These are phyloP conservation scores for Monopterus albus DNA, from an alignment of 2,113 vertebrate species.

Conservation along the genomic window DNA sequence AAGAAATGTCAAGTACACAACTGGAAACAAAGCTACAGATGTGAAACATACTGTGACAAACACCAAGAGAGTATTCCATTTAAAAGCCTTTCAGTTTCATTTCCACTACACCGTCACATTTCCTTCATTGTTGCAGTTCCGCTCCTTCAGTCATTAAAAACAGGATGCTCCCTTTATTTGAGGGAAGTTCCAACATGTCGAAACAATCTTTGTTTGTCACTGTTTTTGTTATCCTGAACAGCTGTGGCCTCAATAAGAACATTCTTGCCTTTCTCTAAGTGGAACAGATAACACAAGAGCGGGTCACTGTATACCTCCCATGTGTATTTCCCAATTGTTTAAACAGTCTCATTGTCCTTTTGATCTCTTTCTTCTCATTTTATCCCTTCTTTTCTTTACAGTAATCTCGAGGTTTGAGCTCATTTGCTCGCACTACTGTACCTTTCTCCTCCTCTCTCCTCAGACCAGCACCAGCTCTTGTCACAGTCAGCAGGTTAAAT, in stretches of 20 bases:
- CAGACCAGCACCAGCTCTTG: not conserved
- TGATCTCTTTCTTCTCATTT: conserved; percentile 22
- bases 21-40: not conserved
- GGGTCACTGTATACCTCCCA: conserved; percentile 40
- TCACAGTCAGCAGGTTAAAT: conserved; percentile 49
- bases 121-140: conserved; percentile 46
- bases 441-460: not conserved
- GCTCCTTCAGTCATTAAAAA: conserved; percentile 42
- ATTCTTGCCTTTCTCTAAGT: conserved; percentile 49
- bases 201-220: conserved; percentile 64
- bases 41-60: not conserved
- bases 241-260: conserved; percentile 77
- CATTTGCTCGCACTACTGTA: conserved; percentile 26
- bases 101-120: conserved; percentile 10
- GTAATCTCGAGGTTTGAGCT: conserved; percentile 34
- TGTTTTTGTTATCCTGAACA: conserved; percentile 63
- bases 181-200: conserved; percentile 61
- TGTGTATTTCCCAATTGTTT: conserved; percentile 38
- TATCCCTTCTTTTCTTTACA: conserved; percentile 21
- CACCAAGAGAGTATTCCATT: not conserved
- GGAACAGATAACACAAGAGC: conserved; percentile 63
- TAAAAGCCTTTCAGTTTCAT: conserved; percentile 38
- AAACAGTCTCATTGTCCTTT: conserved; percentile 29
- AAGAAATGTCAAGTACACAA: conserved; percentile 17
- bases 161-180: conserved; percentile 64